Percentiles rank a stretch among this genome's conserved stretches.
Evolutionary conservation across 2,113 vertebrate genomes (phyloP).

Genomic region (Neotoma lepida): DNA sequence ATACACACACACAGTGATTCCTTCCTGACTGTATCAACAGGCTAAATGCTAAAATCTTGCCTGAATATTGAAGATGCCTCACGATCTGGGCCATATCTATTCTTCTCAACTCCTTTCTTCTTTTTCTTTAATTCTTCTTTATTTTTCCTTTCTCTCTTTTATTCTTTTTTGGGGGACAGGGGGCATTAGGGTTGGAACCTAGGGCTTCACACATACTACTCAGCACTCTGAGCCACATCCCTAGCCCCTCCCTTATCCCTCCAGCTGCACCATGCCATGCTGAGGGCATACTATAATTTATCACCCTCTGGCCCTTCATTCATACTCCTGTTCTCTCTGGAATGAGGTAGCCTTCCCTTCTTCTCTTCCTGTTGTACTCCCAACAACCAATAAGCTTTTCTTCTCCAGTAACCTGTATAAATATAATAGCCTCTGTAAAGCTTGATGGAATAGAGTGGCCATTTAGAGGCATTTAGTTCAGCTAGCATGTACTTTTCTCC

Average conservation of each 20-base stretch:
- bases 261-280: neutral
- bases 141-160: neutral
- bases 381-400: neutral
- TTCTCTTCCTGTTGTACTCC: neutral
- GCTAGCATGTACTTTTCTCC: neutral
- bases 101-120: constrained; percentile 22
- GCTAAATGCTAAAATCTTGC: constrained; percentile 24
- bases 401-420: constrained; percentile 17
- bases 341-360: neutral
- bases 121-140: neutral
- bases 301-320: neutral
- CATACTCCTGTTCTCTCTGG: constrained; percentile 16
- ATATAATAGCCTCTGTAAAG: neutral
- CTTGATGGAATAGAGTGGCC: neutral
- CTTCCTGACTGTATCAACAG: neutral
- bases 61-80: neutral
- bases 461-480: neutral
- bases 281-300: neutral
- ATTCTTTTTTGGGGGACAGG: neutral
- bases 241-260: neutral
- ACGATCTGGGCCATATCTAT: neutral
- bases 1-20: neutral
- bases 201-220: neutral
- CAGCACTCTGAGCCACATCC: neutral
- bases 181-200: too few relatives aligned